phyloP scores from a whole-genome alignment of 2,888 invertebrate species.

The Drosophila borborema region DNA sequence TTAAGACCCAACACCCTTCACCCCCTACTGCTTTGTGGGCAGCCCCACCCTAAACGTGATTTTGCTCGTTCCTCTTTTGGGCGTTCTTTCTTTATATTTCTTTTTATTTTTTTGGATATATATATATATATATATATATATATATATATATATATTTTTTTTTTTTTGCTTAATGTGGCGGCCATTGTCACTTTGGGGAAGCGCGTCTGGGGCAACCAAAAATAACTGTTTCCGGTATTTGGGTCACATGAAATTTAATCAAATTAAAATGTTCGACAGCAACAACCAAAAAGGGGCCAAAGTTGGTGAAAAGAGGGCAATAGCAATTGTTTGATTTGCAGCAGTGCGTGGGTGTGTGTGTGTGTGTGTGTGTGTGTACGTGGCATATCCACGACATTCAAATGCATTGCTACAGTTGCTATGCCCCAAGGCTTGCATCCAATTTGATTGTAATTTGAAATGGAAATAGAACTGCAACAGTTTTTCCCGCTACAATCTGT shows the following conservation, averaged over 20 bases:
- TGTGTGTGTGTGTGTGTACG: conserved; percentile 9
- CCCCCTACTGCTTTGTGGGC: conserved; percentile 8
- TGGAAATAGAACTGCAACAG: conserved; percentile 54
- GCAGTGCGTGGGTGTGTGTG: conserved; percentile 27
- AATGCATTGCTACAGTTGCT: conserved; percentile 62
- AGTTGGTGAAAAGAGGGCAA: conserved; percentile 45
- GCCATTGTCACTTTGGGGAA: conserved; percentile 75
- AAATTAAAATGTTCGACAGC: conserved; percentile 81
- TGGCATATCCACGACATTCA: conserved; percentile 39
- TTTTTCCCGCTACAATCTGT: conserved; percentile 29
- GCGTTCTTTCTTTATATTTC: conserved; percentile 13
- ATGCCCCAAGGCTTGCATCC: conserved; percentile 43
- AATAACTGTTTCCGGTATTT: conserved; percentile 81
- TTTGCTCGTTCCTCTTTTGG: conserved; percentile 31
- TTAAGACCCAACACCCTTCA: conserved; percentile 20
- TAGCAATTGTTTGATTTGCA: conserved; percentile 58
- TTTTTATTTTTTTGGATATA: conserved; percentile 1
- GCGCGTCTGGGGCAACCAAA: conserved; percentile 72
- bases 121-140: too few species aligned
- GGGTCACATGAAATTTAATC: conserved; percentile 82
- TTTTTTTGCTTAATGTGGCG: conserved; percentile 62
- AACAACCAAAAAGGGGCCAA: conserved; percentile 46
- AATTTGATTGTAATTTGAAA: conserved; percentile 67
- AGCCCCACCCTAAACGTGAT: conserved; percentile 38
- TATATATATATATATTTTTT: too few species aligned